Base-by-base conservation (phyloP, 2,797 vertebrate genomes). In the Antennarius maculatus region DNA sequence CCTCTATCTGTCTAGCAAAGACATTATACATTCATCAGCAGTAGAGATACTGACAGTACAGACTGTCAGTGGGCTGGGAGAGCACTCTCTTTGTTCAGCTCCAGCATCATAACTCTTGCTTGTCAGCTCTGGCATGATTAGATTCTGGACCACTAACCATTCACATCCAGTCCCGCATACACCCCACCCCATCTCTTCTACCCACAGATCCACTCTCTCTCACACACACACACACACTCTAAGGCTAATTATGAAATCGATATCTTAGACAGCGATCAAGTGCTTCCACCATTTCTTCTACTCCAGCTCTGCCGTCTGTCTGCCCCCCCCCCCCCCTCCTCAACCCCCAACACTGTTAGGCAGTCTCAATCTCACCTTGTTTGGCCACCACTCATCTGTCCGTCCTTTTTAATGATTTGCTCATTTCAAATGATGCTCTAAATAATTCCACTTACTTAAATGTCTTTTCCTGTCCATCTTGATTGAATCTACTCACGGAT, bases 211-310 rank as follows among this genome's bases (percentile, higher is more conserved):
- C 77, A 39, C 66, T 46, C 66, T 10, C 28, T 9, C 54, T 16
- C 54, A 23, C 39, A 39, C 28, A 46, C 27, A 9, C 62, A 16
- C 47, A 46, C 70, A 53, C 54, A 56, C 51, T 66, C 73, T 5
- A 2, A 51, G 14, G 59, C 58, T 71, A 69, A 79, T 88, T 88
- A 82, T 70, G 64, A 86, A 90, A 91, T 93, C 81, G 57, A 88
- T 91, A 67, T 62, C 41, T 77, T 86, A 81, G 85, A 76, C 31
- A 39, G 49, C 16, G 74, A 71, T 74, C 79, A 78, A 88, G 77
- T 52, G 54, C 71, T 67, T 72, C 63, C 51, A 77, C 73, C 75
- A 79, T 83, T 72, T 85, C 62, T 65, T 77, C 74, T 67, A 88
- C 72, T 79, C 79, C 58, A 14, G 65, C 65, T 65, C 45, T 74